Evolutionary conservation across 1,140 invertebrate species (phyloP), one percentile per base, ranked within the genome.

Genomic region (Adelges cooleyi): DNA sequence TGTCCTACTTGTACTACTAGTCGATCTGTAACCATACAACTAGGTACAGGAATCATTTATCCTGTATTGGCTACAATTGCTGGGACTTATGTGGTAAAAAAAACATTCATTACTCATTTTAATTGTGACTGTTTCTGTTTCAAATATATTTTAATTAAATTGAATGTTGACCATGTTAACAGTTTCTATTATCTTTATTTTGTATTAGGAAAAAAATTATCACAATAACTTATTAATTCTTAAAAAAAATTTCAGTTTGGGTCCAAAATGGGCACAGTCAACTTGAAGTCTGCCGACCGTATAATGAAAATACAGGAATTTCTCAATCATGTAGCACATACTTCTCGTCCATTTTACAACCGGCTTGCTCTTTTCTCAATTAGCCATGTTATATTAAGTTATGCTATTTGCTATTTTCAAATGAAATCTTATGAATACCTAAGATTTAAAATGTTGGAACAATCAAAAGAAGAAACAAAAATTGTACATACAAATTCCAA

Each of bases 221-320:
- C 15, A 36, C 29, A 17, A 20, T 46, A n/a, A 29, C 44, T 18
- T 62, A 22, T n/a, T n/a, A n/a, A n/a, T n/a, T n/a, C n/a, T n/a
- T n/a, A n/a, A n/a, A n/a, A n/a, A n/a, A n/a, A n/a, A n/a, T 62
- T 62, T 48, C 17, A 62, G 56, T 48, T 62, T 62, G 56, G 22
- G 18, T 1, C 4, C 4, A 62, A 62, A 33, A 62, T 62, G 56
- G 27, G 18, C 2, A 48, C 42, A n/a, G 1, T 33, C 22, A 5
- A 9, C 33, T 48, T 62, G 0, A 48, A 33, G 9, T 48, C 25
- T 2, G 27, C 20, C n/a, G 17, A 25, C 27, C 11, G n/a, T 6
- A 33, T 33, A 9, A 15, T 4, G 0, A 22, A 20, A 13, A 0
- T 48, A 13, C 42, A 48, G 20, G 42, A 62, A 46, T 33, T 62